Base-by-base conservation (phyloP, 2,113 vertebrate genomes). In the Cariama cristata region DNA sequence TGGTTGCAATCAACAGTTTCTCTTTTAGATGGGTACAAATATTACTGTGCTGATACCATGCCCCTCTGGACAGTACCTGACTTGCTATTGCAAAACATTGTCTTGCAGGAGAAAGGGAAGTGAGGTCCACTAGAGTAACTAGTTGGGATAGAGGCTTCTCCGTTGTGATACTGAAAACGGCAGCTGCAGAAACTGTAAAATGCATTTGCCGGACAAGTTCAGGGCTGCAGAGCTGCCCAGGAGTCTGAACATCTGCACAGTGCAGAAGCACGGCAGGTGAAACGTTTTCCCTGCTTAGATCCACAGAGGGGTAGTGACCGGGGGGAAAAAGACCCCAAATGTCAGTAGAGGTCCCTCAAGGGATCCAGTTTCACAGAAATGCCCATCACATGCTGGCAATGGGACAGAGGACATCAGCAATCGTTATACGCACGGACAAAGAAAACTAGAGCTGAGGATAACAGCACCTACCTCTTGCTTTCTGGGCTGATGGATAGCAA, bases 311-410 rank as follows among this genome's bases (percentile, higher is more conserved):
- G 5, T n/a, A 33, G n/a, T 28, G 45, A 23, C 14, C n/a, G 17
- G 3, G 24, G 45, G 26, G 20, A 32, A 56, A 32, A 56, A 44
- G 42, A 71, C 4, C 50, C 30, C 42, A 26, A 6, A 67, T 11
- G 8, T 22, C 66, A 75, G 47, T 60, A 71, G 52, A 64, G 20
- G 24, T 42, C 45, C 50, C 45, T 35, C 1, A 4, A 74, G 60
- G 62, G 66, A 66, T 66, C 14, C 38, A 22, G 6, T 55, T 69
- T 82, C 19, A 35, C 62, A 75, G 52, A 33, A 58, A 62, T 42
- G 16, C 4, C 23, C 1, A 3, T 58, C 16, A 20, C 23, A 19
- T 0, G 0, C 6, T 2, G 5, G 17, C 28, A 50, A 5, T 20
- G n/a, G 27, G 47, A 40, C 12, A 22, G 58, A 72, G 45, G 16